Percentiles rank a stretch among this genome's conserved stretches.
phyloP scores from a whole-genome alignment of 2,113 vertebrate genomes.

The Engystomops pustulosus region DNA sequence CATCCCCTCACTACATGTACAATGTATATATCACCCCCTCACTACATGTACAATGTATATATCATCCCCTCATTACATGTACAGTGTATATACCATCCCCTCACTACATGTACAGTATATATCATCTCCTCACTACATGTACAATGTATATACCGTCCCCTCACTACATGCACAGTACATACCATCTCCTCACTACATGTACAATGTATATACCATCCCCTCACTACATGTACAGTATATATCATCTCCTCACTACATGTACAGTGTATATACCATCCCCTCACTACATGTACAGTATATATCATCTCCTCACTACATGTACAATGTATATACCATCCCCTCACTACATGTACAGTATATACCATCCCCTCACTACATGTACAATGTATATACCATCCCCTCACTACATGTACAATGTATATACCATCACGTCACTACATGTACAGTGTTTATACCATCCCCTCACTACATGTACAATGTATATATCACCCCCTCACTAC shows the following conservation, averaged over 20 bases:
- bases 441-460: neutral
- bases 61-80: too few species aligned
- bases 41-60: too few species aligned
- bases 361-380: neutral
- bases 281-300: constrained; percentile 14
- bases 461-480: too few species aligned
- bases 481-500: neutral
- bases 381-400: neutral
- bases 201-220: neutral
- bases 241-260: neutral
- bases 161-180: too few species aligned
- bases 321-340: neutral
- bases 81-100: too few species aligned
- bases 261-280: neutral
- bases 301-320: constrained; percentile 22
- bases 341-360: neutral
- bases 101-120: neutral
- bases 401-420: neutral
- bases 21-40: too few species aligned
- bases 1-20: too few species aligned
- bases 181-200: neutral
- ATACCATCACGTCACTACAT: neutral
- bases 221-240: neutral
- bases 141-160: neutral
- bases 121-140: neutral